Conservation (phyloP, 1,140 invertebrate species). For the Zaprionus lachaisei region DNA sequence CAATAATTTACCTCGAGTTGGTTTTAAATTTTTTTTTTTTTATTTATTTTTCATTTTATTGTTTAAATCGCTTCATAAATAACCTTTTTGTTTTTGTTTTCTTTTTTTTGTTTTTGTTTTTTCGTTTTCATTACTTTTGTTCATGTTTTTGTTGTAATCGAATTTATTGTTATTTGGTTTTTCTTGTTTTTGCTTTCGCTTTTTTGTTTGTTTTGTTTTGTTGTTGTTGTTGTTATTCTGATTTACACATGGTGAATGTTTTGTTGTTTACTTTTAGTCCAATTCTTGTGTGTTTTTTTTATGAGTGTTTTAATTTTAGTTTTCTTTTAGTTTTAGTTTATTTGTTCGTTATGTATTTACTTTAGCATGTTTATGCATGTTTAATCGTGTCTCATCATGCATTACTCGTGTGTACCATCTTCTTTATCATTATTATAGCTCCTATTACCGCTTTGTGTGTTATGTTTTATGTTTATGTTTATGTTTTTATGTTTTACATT, state of each 20-base stretch:
- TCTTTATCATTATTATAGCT: slow-evolving; percentile 56
- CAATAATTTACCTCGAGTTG: slow-evolving; percentile 43
- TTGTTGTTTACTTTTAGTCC: slow-evolving; percentile 44
- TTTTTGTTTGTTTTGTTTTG: slow-evolving; percentile 23
- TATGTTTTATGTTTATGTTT: slow-evolving; percentile 21
- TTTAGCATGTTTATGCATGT: slow-evolving; percentile 42
- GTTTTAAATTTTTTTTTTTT: slow-evolving; percentile 72
- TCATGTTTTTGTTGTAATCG: slow-evolving; percentile 56
- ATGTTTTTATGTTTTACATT: slow-evolving; percentile 49
- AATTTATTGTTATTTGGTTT: slow-evolving; percentile 55
- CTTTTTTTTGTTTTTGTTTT: slow-evolving; percentile 46
- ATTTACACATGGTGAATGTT: slow-evolving; percentile 50
- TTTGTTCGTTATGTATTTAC: slow-evolving; percentile 43
- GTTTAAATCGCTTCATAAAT: slow-evolving; percentile 81
- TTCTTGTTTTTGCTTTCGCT: slow-evolving; percentile 33
- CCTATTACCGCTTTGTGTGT: slow-evolving; percentile 38
- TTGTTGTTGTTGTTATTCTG: slow-evolving; percentile 33
- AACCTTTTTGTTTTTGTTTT: slow-evolving; percentile 60
- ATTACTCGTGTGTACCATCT: slow-evolving; percentile 61
- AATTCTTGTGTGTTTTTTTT: slow-evolving; percentile 41
- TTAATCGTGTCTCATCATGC: slow-evolving; percentile 57
- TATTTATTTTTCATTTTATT: slow-evolving; percentile 78
- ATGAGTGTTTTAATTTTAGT: slow-evolving; percentile 42
- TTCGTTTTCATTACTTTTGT: slow-evolving; percentile 45
- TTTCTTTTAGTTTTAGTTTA: slow-evolving; percentile 31